A percentile compares a stretch with the other conserved stretches of the same genome.
Evolutionary conservation across 2,113 vertebrate genomes (phyloP).

Genomic region (Centropus unirufus): DNA sequence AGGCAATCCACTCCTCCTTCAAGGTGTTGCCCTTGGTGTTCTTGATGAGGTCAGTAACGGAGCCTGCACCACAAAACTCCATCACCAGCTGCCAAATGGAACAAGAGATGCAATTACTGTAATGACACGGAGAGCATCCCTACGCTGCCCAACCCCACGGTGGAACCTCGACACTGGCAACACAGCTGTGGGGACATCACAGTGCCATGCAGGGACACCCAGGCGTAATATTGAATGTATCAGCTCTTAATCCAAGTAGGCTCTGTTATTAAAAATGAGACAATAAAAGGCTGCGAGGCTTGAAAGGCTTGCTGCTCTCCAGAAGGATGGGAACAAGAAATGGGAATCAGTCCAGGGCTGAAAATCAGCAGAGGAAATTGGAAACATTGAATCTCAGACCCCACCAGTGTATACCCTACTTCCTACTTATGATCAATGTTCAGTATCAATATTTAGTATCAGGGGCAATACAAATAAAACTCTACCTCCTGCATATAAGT

Average conservation of each 20-base stretch:
- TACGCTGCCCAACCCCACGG: not conserved
- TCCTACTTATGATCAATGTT: not conserved
- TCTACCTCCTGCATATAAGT: not conserved
- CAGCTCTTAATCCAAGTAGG: not conserved
- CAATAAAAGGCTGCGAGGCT: not conserved
- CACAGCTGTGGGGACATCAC: not conserved
- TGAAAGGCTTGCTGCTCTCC: not conserved
- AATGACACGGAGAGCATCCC: not conserved
- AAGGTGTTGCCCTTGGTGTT: conserved; percentile 98
- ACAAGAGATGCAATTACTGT: not conserved
- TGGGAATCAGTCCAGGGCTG: not conserved
- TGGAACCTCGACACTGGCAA: not conserved
- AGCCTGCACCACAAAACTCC: conserved; percentile 98
- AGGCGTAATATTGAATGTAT: not conserved
- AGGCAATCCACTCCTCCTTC: conserved; percentile 99
- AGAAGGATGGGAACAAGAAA: not conserved
- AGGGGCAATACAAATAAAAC: not conserved
- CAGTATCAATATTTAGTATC: not conserved
- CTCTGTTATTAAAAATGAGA: not conserved
- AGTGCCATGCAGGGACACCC: not conserved
- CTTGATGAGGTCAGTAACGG: conserved; percentile 97
- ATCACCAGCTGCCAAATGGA: conserved; percentile 89
- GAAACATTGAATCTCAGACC: not conserved
- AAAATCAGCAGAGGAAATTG: not conserved
- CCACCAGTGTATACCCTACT: accelerated